Evolutionary conservation across 2,797 vertebrate genomes (phyloP).

Genomic region (Borostomias antarcticus): DNA sequence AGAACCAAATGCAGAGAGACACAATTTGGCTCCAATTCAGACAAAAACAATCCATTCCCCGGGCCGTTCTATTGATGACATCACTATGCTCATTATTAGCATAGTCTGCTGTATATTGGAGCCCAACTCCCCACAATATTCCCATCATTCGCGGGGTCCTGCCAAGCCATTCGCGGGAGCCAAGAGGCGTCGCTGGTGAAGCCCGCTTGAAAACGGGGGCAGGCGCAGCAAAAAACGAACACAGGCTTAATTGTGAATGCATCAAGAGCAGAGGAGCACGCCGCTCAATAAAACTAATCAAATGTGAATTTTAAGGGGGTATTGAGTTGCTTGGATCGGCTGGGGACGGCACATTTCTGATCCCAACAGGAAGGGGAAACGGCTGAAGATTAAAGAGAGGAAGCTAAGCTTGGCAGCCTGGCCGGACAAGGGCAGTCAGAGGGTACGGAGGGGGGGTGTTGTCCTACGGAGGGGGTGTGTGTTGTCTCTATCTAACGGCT

Average conservation of each 20-base stretch:
- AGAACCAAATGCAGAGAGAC: too few species aligned
- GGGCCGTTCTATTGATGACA: conserved; percentile 8
- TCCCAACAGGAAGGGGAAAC: conserved; percentile 21
- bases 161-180: not conserved
- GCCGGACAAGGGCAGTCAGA: conserved; percentile 45
- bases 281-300: conserved; percentile 70
- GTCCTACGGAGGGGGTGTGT: too few species aligned
- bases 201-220: conserved; percentile 20
- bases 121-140: conserved; percentile 45
- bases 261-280: conserved; percentile 46
- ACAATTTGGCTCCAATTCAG: too few species aligned
- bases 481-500: not conserved
- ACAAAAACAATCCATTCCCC: too few species aligned
- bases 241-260: conserved; percentile 41
- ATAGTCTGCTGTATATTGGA: conserved; percentile 42
- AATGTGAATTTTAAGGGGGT: conserved; percentile 69
- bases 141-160: conserved; percentile 29
- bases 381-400: conserved; percentile 31
- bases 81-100: conserved; percentile 51
- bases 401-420: conserved; percentile 37
- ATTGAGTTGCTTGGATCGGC: conserved; percentile 43
- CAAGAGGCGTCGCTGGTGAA: conserved; percentile 3
- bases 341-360: conserved; percentile 49
- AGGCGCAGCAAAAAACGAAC: conserved; percentile 44
- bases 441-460: conserved; percentile 27